Base-by-base conservation (phyloP, 2,888 invertebrate species). In the Zaprionus lineosus region DNA sequence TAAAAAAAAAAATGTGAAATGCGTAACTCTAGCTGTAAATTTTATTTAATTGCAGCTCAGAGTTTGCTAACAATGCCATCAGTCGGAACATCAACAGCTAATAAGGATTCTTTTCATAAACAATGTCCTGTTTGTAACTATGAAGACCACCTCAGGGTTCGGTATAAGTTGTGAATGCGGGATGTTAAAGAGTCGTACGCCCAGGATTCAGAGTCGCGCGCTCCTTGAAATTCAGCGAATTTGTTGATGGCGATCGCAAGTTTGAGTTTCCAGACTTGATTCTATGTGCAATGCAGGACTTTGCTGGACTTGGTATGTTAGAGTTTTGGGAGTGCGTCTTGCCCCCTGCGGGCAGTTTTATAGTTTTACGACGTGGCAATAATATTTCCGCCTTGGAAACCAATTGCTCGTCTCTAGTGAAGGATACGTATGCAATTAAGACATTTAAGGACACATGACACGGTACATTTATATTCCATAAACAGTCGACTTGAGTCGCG, bases 321-420 rank as follows among this genome's bases (percentile, higher is more conserved):
- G 36, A 46, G 2, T 4, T 39, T 47, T 39, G 37, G 31, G 36
- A 48, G 43, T 36, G 59, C 36, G 18, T 36, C 9, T 26, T 41
- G 83, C 63, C 86, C 72, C 89, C 87, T 81, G 88, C 84, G 67
- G 86, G 63, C 79, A 64, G 68, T 86, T 89, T 88, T 88, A 89
- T 89, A 78, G 64, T 85, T 89, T 89, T 88, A 89, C 71, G 86
- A 82, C 82, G 73, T 74, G 85, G 77, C 86, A 86, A 89, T 88
- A 86, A 89, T 87, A 86, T 86, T 88, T 86, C 85, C 74, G 75
- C 84, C 74, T 84, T 77, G 82, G 82, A 85, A 86, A 79, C 83
- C 74, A 68, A 75, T 75, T 74, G 66, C 74, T 53, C 71, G 41
- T 71, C 58, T 31, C 62, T 43, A 46, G 57, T 66, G 87, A 86